Base-by-base conservation (phyloP, 2,888 invertebrate genomes). In the Caenorhabditis imperialis region DNA sequence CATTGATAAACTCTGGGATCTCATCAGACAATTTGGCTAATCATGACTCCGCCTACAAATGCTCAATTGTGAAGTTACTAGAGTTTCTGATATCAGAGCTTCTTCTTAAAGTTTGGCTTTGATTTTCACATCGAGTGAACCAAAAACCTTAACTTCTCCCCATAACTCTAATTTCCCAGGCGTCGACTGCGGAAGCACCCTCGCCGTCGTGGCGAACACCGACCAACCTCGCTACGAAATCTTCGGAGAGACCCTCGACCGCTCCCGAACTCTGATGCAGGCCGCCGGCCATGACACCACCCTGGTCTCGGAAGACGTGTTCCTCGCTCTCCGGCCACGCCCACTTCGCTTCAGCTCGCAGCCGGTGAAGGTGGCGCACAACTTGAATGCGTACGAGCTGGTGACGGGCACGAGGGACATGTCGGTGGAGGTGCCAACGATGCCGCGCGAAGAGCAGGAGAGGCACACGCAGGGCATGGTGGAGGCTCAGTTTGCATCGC, bases 241-340 rank as follows among this genome's bases (percentile, higher is more conserved):
- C 16, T 82, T 81, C 62, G 76, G 80, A 33, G 79, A 82, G 18
- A 79, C 83, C 0, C 20, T 81, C 14, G 82, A 82, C 44, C 54
- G 79, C 30, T 75, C 82, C 5, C 42, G 81, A 38, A 62, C 70
- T n/a, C 45, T 81, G 30, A 81, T 81, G 81, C 75, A 75, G 38
- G 74, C 81, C 5, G 78, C 81, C 12, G 67, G 73, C n/a, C 81
- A 81, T 30, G 78, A 77, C 20, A 69, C 61, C 7, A 78, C 76
- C 7, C 50, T 78, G 2, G 78, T 75, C 4, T 78, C 78, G 4
- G 78, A 81, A 61, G 86, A 86, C 44, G 82, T 86, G 22, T 86
- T 82, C 50, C 78, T 87, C 45, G 85, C 87, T 1, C 75, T 86
- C 16, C 62, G 86, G 33, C 86, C 86, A 3, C 63, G 86, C n/a